Evolutionary conservation across 2,888 invertebrate species (phyloP).

Genomic region (Caenorhabditis zanzibari): DNA sequence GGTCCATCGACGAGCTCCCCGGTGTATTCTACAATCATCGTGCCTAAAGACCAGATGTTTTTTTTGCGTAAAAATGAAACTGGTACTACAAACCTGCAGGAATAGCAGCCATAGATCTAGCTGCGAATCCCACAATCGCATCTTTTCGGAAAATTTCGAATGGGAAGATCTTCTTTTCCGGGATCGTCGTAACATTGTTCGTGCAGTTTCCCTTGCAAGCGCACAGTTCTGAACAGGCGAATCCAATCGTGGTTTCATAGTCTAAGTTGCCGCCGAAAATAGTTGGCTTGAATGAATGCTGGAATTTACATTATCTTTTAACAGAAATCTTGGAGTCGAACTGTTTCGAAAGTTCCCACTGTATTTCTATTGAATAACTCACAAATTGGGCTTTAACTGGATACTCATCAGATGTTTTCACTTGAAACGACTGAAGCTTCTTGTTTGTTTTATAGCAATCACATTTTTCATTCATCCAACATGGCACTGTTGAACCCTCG

Average conservation of each 20-base stretch:
- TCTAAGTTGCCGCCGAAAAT: too few relatives aligned
- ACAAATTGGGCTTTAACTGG: background rate
- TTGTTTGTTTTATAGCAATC: background rate
- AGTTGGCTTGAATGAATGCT: too few relatives aligned
- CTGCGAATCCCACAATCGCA: conserved; percentile 9
- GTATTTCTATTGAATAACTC: too few relatives aligned
- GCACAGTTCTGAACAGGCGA: conserved; percentile 31
- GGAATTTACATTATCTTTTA: too few relatives aligned
- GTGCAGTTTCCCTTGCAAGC: conserved; percentile 37
- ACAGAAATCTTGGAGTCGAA: too few relatives aligned
- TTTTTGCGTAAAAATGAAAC: too few relatives aligned
- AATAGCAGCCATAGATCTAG: background rate
- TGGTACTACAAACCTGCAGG: background rate
- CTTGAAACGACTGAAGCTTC: background rate
- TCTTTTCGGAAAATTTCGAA: conserved; percentile 24
- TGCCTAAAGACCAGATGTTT: too few relatives aligned
- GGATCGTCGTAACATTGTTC: conserved; percentile 26
- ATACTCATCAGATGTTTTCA: background rate
- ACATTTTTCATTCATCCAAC: background rate
- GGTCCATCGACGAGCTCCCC: too few relatives aligned
- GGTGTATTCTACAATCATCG: too few relatives aligned
- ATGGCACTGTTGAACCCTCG: background rate
- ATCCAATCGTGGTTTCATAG: background rate
- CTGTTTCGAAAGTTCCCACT: too few relatives aligned
- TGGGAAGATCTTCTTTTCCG: conserved; percentile 3